phyloP scores from a whole-genome alignment of 2,888 invertebrate species.

The Heteromyza rotundicornis region DNA sequence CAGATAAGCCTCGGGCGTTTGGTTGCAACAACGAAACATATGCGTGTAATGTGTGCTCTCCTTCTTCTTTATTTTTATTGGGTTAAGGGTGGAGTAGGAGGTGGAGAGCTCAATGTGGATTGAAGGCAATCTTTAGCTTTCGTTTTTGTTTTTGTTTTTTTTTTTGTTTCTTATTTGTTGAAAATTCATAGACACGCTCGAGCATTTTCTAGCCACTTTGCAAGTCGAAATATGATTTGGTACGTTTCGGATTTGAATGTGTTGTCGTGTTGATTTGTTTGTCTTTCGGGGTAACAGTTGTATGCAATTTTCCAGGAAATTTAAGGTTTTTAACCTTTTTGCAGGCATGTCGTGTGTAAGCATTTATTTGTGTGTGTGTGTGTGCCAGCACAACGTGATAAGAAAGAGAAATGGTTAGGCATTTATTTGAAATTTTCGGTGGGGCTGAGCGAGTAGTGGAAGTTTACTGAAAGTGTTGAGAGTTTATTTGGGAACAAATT shows the following conservation, averaged over 20 bases:
- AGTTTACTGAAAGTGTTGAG: no score
- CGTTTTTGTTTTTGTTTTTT: neutral
- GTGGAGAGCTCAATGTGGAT: neutral
- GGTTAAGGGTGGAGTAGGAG: neutral
- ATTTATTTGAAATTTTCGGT: no score
- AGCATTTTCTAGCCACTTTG: no score
- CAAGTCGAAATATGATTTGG: neutral
- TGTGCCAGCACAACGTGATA: neutral
- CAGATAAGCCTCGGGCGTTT: neutral
- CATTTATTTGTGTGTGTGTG: no score
- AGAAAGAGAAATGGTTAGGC: neutral
- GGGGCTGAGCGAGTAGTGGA: no score
- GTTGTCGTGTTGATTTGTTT: neutral
- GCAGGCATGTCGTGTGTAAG: no score
- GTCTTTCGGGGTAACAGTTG: neutral
- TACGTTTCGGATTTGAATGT: neutral
- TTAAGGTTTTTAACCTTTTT: neutral
- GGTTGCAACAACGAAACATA: neutral
- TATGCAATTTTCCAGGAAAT: neutral
- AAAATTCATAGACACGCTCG: no score
- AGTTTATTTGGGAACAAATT: neutral
- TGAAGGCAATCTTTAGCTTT: neutral
- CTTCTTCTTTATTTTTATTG: neutral
- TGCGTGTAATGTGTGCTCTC: conserved; percentile 7
- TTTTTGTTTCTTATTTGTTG: no score